Evolutionary conservation across 1,140 invertebrate genomes (phyloP).

Genomic region (Lepidotrigona ventralis): DNA sequence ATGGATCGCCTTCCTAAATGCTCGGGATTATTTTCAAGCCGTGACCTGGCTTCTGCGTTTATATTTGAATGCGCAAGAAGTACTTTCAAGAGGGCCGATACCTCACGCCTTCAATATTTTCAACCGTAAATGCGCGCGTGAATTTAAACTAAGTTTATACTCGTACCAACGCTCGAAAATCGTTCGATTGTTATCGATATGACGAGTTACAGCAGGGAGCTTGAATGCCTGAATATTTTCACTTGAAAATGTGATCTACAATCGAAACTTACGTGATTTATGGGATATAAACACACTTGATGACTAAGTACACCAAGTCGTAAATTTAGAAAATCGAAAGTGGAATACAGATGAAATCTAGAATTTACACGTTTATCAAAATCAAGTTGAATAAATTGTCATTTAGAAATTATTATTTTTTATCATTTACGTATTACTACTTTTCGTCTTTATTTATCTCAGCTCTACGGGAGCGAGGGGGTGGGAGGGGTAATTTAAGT

Average conservation of each 20-base stretch:
- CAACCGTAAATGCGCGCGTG: constrained; percentile 25
- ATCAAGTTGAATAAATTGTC: background rate
- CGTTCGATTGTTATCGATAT: background rate
- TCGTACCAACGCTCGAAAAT: background rate
- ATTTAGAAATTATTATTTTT: background rate
- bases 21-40: constrained; percentile 64
- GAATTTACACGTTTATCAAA: background rate
- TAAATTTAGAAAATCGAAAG: background rate
- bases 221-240: background rate
- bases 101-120: constrained; percentile 53
- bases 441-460: background rate
- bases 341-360: background rate
- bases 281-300: background rate
- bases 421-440: no score
- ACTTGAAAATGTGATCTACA: background rate
- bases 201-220: background rate
- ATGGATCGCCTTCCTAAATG: constrained; percentile 58
- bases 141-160: constrained; percentile 34
- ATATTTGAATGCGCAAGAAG: constrained; percentile 56
- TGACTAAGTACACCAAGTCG: background rate
- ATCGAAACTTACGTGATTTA: background rate
- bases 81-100: constrained; percentile 29
- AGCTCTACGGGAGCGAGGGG: no score
- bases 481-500: background rate
- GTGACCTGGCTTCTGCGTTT: constrained; percentile 64